Evolutionary conservation across 2,888 invertebrate species (phyloP).

Genomic region (Scrobipalpa costella): DNA sequence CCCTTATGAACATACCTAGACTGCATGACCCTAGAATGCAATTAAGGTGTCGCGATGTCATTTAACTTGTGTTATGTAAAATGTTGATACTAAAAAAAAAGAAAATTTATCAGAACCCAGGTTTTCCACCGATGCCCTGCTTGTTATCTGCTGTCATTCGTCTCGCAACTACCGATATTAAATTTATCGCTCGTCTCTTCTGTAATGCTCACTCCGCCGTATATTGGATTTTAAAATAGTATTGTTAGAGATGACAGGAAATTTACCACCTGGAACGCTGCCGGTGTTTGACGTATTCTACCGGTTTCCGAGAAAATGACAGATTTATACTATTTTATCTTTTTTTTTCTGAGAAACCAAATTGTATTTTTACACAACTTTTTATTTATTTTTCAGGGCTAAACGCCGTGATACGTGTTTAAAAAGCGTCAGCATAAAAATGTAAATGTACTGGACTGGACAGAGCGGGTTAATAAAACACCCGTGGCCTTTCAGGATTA

Average conservation of each 20-base stretch:
- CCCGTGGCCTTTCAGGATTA: slow-evolving; percentile 3
- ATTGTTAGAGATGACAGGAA: slow-evolving; percentile 14
- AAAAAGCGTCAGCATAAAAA: slow-evolving; percentile 2
- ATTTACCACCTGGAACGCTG: background rate
- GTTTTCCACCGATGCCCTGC: background rate
- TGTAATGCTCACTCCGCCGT: slow-evolving; percentile 8
- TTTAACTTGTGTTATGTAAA: too few relatives aligned
- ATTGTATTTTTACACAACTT: background rate
- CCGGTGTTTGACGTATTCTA: background rate
- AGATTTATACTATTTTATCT: background rate
- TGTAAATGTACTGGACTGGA: background rate
- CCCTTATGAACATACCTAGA: too few relatives aligned
- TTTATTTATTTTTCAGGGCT: background rate
- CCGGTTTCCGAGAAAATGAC: background rate
- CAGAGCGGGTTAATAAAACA: slow-evolving; percentile 10
- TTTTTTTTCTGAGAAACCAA: background rate
- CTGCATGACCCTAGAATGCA: too few relatives aligned
- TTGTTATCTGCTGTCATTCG: background rate
- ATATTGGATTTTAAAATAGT: slow-evolving; percentile 17
- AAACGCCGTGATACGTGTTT: slow-evolving; percentile 7
- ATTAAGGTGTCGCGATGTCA: too few relatives aligned
- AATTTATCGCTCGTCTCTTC: slow-evolving; percentile 7
- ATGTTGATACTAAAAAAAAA: too few relatives aligned
- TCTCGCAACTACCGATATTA: background rate
- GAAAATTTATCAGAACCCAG: background rate